Percentiles rank a stretch among this genome's conserved stretches.
Evolutionary conservation across 2,113 vertebrate species (phyloP).

Genomic region (Scartelaos histophorus): DNA sequence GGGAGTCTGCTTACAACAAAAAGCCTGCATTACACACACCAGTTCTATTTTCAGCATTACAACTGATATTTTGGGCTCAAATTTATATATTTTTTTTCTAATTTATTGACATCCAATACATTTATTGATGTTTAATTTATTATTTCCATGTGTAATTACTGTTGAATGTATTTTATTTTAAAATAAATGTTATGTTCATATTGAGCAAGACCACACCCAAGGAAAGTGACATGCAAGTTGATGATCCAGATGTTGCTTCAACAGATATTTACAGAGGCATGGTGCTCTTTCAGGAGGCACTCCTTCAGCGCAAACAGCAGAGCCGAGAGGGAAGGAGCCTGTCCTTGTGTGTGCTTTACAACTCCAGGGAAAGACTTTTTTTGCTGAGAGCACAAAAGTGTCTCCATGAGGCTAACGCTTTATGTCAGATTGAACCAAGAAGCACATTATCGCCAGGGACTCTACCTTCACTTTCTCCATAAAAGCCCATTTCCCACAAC

Average conservation of each 20-base stretch:
- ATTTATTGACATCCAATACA: too few relatives aligned
- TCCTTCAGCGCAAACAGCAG: constrained; percentile 30
- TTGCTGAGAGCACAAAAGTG: constrained; percentile 68
- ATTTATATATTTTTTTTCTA: neutral
- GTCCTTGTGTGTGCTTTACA: constrained; percentile 70
- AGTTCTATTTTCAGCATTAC: neutral
- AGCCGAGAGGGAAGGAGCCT: constrained; percentile 43
- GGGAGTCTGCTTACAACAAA: neutral
- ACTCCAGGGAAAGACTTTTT: constrained; percentile 52
- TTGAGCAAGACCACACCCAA: neutral
- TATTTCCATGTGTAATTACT: neutral
- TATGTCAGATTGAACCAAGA: constrained; percentile 68
- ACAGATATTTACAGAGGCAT: constrained; percentile 8
- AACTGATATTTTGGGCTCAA: neutral
- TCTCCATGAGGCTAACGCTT: constrained; percentile 68
- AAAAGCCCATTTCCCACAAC: constrained; percentile 54
- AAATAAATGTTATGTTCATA: neutral
- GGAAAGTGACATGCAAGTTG: neutral
- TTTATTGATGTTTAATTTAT: too few relatives aligned
- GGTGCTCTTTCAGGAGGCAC: constrained; percentile 45
- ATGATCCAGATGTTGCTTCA: neutral
- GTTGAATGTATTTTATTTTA: neutral
- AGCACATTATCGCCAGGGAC: constrained; percentile 51
- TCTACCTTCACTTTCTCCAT: constrained; percentile 57
- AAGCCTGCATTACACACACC: neutral